Evolutionary conservation across 2,113 vertebrate species (phyloP), one percentile per base, ranked within the genome.

Genomic region (Osmerus eperlanus): DNA sequence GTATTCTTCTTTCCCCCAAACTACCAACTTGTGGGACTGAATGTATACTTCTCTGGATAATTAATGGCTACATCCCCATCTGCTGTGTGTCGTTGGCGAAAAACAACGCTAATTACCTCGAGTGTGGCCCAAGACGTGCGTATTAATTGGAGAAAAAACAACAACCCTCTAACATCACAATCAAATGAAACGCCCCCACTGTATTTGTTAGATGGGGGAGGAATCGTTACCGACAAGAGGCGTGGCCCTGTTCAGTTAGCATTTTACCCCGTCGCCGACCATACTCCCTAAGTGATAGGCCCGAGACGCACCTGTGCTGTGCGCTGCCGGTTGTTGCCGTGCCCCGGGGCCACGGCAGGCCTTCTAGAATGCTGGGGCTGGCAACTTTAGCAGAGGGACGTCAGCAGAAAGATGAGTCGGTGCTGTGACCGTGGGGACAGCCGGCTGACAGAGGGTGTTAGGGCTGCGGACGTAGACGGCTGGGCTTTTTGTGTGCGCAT

Each of bases 1-100:
- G 83, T 88, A 88, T 89, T 85, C 85, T 83, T 83, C 84, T 86
- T 78, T 74, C 84, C 83, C 87, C 85, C 84, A 88, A 91, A 91
- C 86, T 89, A 90, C 91, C 87, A 92, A 89, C 91, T 90, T 91
- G 89, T 81, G 89, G 88, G 89, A 90, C 83, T 80, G 86, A 89
- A 90, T 78, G 83, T 90, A 89, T 90, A 90, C 89, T 90, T 91
- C 79, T 81, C 85, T 74, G 83, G 90, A 92, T 93, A 92, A 92
- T 92, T 91, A 92, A 93, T 92, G 89, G 91, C 89, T 89, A 84
- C 86, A 92, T 91, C 91, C 90, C 91, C 92, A 93, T 93, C 92
- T 93, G 92, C 80, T 89, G 85, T 73, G 83, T 85, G 83, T 89
- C 86, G 85, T 85, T 76, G 77, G 84, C 83, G 83, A 90, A 90